Conservation (phyloP, 2,888 invertebrate genomes). For the Glaucopsyche alexis region DNA sequence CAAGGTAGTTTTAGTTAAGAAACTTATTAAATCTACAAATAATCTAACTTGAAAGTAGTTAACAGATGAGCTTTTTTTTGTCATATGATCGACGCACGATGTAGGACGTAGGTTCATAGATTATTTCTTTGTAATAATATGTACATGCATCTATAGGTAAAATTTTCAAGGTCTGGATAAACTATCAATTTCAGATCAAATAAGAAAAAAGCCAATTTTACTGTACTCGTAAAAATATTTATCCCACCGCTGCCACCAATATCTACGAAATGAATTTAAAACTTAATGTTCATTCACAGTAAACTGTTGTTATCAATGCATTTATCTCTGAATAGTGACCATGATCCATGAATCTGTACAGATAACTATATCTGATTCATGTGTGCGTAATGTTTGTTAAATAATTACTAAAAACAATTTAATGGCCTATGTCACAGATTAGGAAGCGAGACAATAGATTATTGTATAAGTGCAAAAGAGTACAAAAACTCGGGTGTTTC, state of each 20-base stretch:
- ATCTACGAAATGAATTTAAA: not conserved
- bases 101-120: no score
- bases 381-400: conserved; percentile 12
- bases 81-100: no score
- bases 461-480: not conserved
- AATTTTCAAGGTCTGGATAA: no score
- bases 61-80: no score
- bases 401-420: not conserved
- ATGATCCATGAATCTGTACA: conserved; percentile 13
- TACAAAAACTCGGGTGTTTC: not conserved
- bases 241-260: conserved; percentile 1
- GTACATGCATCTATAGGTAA: no score
- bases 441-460: not conserved
- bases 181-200: no score
- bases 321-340: conserved; percentile 5
- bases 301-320: not conserved
- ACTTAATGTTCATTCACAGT: not conserved
- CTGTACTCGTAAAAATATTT: not conserved
- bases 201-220: not conserved
- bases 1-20: conserved; percentile 11
- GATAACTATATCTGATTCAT: not conserved
- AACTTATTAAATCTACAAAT: no score
- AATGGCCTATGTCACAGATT: not conserved
- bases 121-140: no score
- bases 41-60: no score